These are phyloP conservation scores for Eublepharis macularius DNA, from an alignment of 2,113 vertebrate genomes.

Conservation along the genomic window DNA sequence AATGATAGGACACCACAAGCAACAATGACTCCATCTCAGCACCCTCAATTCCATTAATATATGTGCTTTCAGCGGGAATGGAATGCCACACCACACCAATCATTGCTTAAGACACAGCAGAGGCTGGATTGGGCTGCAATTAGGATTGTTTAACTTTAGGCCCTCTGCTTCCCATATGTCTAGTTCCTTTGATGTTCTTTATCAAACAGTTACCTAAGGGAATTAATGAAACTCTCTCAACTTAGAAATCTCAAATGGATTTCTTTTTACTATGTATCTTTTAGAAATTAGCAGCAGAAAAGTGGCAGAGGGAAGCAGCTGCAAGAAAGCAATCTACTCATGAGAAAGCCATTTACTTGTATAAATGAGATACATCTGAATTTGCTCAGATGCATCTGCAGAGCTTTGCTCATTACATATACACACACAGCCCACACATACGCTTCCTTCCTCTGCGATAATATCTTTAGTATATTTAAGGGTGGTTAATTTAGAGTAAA, in stretches of 20 bases:
- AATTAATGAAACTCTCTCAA: background rate
- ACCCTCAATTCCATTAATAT: background rate
- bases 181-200: background rate
- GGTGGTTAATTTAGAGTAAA: slow-evolving; percentile 47
- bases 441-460: slow-evolving; percentile 35
- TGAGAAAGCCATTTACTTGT: no score
- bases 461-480: slow-evolving; percentile 56
- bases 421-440: background rate
- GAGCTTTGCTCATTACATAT: slow-evolving; percentile 2
- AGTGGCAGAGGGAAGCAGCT: no score
- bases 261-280: no score
- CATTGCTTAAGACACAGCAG: no score
- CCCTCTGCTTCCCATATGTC: background rate
- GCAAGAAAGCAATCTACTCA: no score
- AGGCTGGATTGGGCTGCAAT: background rate
- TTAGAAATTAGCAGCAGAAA: no score
- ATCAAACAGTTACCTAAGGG: background rate
- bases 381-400: no score
- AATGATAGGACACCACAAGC: background rate
- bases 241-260: no score
- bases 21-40: background rate
- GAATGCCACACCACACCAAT: no score
- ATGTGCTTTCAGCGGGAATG: background rate
- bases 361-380: no score
- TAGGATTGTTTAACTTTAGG: background rate